Evolutionary conservation across 2,797 vertebrate genomes (phyloP), one percentile per base, ranked within the genome.

Genomic region (Malurus splendens): DNA sequence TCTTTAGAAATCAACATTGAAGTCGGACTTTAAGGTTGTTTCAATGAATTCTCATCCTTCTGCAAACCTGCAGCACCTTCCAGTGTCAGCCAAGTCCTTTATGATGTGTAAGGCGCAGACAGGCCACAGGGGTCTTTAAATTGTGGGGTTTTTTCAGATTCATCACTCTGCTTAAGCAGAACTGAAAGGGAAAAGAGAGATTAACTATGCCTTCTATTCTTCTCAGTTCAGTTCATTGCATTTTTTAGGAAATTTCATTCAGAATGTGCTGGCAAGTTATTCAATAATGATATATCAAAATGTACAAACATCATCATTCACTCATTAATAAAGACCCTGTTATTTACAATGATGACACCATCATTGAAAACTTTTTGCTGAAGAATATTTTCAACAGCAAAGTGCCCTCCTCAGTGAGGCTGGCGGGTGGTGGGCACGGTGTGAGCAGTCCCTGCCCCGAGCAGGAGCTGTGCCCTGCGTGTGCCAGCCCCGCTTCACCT

Each of bases 1-100:
- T 95, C 96, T 95, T 92, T 85, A 89, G 96, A 96, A 92, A 96
- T 86, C 33, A 92, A 52, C 61, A 36, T 1, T 9, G 39, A 71
- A n/a, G 41, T 74, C 77, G n/a, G 51, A 45, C 57, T 87, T 71
- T 67, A 70, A 76, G 52, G 48, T 54, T 44, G 41, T 39, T 52
- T 59, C 60, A 45, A 76, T 48, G 52, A 82, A 70, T 79, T 73
- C 10, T 33, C 19, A 25, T 44, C 57, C 44, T 82, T 54, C 70
- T 45, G 67, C 41, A 65, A 38, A 82, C 55, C 80, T 39, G 7
- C 19, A 25, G 55, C 57, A 15, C 47, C 74, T 73, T 54, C 27
- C 70, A 62, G 52, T 2, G 4, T n/a, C 9, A 33, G 36, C 30
- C 70, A 52, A 24, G 10, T 59, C 12, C 62, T 77, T 33, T 32